Percentiles rank a stretch among this genome's conserved stretches.
Evolutionary conservation across 2,888 invertebrate species (phyloP).

Genomic region (Ectemnius cavifrons): DNA sequence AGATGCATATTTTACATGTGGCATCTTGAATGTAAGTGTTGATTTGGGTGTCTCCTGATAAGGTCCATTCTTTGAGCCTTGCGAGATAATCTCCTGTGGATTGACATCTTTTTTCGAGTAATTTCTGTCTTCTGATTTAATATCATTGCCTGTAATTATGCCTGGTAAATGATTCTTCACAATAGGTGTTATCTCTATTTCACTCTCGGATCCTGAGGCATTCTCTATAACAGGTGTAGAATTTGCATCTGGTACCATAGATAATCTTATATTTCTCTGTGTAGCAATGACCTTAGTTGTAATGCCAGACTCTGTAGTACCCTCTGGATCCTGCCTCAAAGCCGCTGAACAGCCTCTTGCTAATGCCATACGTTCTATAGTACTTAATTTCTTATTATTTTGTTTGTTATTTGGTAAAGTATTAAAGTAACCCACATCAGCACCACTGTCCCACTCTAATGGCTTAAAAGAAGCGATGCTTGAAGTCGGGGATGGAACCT

Average conservation of each 20-base stretch:
- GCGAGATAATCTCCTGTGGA: conserved; percentile 23
- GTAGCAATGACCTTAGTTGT: conserved; percentile 43
- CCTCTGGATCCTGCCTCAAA: conserved; percentile 78
- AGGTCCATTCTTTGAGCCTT: conserved; percentile 29
- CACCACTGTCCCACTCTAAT: conserved; percentile 93
- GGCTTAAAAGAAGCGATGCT: conserved; percentile 86
- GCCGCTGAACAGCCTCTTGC: conserved; percentile 75
- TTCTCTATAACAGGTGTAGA: conserved; percentile 63
- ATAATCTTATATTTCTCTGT: conserved; percentile 45
- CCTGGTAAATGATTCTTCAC: conserved; percentile 69
- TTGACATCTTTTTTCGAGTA: conserved; percentile 23
- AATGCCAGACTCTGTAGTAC: conserved; percentile 70
- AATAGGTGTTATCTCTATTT: conserved; percentile 74
- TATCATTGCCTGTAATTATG: conserved; percentile 58
- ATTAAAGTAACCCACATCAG: conserved; percentile 89
- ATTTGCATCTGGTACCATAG: conserved; percentile 69
- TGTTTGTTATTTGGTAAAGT: conserved; percentile 74
- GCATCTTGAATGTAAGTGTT: conserved; percentile 50
- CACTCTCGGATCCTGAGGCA: conserved; percentile 70
- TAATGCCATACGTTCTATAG: conserved; percentile 83
- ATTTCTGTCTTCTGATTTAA: conserved; percentile 51
- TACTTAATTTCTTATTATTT: conserved; percentile 81
- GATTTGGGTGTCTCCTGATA: conserved; percentile 52
- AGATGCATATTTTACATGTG: conserved; percentile 48
- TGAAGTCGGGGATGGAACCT: conserved; percentile 85